Base-by-base conservation (phyloP, 2,113 vertebrate species). In the Rhinoptilus africanus region DNA sequence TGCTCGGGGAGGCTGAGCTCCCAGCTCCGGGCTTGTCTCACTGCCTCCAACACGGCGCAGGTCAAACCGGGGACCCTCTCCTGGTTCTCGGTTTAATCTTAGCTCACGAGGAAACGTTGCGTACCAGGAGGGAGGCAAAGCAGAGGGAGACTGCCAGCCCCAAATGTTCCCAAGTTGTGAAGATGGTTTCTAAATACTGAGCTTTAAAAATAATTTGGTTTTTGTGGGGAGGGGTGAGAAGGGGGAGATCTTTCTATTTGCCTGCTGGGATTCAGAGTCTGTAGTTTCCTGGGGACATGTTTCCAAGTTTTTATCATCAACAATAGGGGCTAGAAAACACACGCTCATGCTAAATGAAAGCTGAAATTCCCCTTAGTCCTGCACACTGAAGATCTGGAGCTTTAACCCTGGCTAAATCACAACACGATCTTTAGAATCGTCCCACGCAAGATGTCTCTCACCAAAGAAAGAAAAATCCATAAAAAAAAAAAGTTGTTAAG, bases 131-230 rank as follows among this genome's bases (percentile, higher is more conserved):
- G n/a, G 50, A 89, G 37, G 63, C 54, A 88, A 80, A 95, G 89
- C 50, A 76, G 57, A 91, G 23, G 66, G 77, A 84, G 60, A 64
- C n/a, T 88, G 80, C 69, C 81, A 96, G 84, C 72, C 28, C 59
- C 32, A 57, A 92, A 60, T 72, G 80, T 92, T 94, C 64, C 39
- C 8, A 23, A 82, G 62, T 53, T 69, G 63, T 2, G 5, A 94
- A 82, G 64, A 73, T 8, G 45, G 30, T 91, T 93, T 93, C 67
- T 92, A 92, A 92, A 95, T 85, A 85, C 45, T 74, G 87, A 92
- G 54, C 63, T 88, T 97, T 74, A 91, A 93, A 94, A 93, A 88
- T 96, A 92, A 89, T 84, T 78, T 53, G 8, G n/a, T 59, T 94
- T 79, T 30, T 6, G 2, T 56, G 48, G 39, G 43, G 74, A 85